These are phyloP conservation scores for Allophyes oxyacanthae DNA, from an alignment of 2,888 invertebrate species.

Conservation along the genomic window DNA sequence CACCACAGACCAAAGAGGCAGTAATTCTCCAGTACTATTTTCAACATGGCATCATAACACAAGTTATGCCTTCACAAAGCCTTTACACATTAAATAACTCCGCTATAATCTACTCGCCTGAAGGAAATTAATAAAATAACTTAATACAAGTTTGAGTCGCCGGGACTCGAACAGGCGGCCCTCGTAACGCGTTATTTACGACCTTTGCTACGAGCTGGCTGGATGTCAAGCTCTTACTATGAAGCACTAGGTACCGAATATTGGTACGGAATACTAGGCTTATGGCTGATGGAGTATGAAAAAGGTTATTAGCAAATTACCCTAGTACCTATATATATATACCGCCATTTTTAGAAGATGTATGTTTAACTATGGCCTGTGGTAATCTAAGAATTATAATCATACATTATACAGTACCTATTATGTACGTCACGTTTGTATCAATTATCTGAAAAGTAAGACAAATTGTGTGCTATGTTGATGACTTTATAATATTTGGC, in stretches of 20 bases:
- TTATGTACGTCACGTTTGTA: too few relatives aligned
- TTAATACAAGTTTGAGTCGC: slow-evolving; percentile 43
- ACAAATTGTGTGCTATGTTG: too few relatives aligned
- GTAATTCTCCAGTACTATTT: neutral
- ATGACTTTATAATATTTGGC: too few relatives aligned
- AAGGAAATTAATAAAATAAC: slow-evolving; percentile 55
- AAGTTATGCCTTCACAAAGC: slow-evolving; percentile 2
- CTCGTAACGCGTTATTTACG: slow-evolving; percentile 55
- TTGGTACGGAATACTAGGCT: slow-evolving; percentile 23
- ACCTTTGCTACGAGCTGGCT: slow-evolving; percentile 28
- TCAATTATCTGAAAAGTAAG: too few relatives aligned
- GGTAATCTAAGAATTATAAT: too few relatives aligned
- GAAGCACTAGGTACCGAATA: slow-evolving; percentile 22
- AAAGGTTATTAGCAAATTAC: neutral
- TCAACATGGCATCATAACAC: slow-evolving; percentile 14
- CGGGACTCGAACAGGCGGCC: slow-evolving; percentile 46
- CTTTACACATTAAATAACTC: slow-evolving; percentile 17
- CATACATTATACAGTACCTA: too few relatives aligned
- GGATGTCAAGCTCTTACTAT: slow-evolving; percentile 36
- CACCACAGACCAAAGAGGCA: too few relatives aligned
- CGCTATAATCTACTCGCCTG: slow-evolving; percentile 42
- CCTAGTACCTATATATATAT: too few relatives aligned
- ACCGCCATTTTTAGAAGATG: too few relatives aligned
- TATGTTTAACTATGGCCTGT: too few relatives aligned
- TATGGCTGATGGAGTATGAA: slow-evolving; percentile 11